These are phyloP conservation scores for Drosophila sproati DNA, from an alignment of 1,140 invertebrate genomes.

Conservation along the genomic window DNA sequence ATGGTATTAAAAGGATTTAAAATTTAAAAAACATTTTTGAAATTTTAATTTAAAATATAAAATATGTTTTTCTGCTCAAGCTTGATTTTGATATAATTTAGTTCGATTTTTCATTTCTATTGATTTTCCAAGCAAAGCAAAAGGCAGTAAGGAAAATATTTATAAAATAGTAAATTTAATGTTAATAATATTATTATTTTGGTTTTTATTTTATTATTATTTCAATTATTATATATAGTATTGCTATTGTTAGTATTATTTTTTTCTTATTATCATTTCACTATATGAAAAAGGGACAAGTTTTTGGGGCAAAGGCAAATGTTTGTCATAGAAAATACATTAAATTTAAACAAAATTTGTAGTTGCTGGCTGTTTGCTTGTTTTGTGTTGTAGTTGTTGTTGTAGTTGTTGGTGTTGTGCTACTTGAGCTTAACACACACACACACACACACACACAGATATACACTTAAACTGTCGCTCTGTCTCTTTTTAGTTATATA, in stretches of 20 bases:
- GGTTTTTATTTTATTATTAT: no score
- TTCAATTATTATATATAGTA: constrained; percentile 33
- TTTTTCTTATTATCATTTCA: constrained; percentile 2
- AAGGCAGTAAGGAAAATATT: no score
- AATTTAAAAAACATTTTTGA: no score
- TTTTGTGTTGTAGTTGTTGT: constrained; percentile 10
- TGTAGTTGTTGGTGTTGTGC: constrained; percentile 58
- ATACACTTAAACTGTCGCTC: constrained; percentile 8
- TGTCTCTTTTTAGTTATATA: constrained; percentile 20
- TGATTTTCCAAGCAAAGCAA: no score
- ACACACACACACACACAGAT: constrained; percentile 29
- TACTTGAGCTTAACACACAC: constrained; percentile 77
- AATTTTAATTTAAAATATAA: no score
- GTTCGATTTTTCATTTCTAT: no score
- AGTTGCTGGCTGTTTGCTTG: constrained; percentile 28
- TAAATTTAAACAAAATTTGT: constrained; percentile 83
- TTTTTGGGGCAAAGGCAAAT: constrained; percentile 46
- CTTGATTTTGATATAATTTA: no score
- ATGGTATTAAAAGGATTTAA: neutral
- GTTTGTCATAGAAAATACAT: constrained; percentile 83
- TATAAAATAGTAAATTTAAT: no score
- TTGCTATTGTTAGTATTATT: constrained; percentile 41
- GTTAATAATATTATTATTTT: no score
- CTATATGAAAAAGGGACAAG: constrained; percentile 9
- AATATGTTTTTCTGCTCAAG: no score